A percentile compares a stretch with the other conserved stretches of the same genome.
Evolutionary conservation across 2,797 vertebrate genomes (phyloP).

Genomic region (Calcarius lapponicus): DNA sequence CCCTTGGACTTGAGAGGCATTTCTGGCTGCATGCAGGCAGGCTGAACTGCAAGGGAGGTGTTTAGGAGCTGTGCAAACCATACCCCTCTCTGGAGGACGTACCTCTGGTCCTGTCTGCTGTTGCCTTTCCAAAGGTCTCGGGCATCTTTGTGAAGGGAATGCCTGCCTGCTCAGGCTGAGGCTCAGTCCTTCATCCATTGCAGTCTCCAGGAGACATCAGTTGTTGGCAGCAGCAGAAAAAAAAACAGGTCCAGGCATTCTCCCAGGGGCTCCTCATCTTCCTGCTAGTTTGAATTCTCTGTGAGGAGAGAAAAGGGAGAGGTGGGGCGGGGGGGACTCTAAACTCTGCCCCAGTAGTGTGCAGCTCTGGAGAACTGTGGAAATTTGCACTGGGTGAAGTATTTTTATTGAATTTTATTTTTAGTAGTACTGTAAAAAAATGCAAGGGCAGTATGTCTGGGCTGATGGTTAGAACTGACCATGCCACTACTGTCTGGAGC

Average conservation of each 20-base stretch:
- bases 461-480: background rate
- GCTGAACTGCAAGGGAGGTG: accelerated
- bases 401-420: background rate
- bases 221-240: background rate
- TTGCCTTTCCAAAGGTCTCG: background rate
- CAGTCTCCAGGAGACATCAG: background rate
- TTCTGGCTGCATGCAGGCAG: background rate
- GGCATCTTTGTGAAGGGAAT: background rate
- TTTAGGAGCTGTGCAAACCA: background rate
- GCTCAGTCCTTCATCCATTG: accelerated
- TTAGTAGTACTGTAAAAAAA: background rate
- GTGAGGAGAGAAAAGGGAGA: background rate
- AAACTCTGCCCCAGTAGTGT: background rate
- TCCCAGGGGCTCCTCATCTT: background rate
- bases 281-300: background rate
- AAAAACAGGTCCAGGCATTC: background rate
- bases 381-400: background rate
- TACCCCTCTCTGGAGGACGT: background rate
- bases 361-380: background rate
- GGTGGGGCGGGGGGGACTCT: accelerated
- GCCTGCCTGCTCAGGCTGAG: background rate
- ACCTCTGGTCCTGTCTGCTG: background rate
- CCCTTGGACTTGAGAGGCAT: background rate
- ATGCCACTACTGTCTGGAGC: background rate
- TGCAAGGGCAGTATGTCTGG: background rate